A percentile compares a stretch with the other conserved stretches of the same genome.
These are phyloP conservation scores for Hyles vespertilio DNA, from an alignment of 1,140 invertebrate genomes.

Conservation along the genomic window DNA sequence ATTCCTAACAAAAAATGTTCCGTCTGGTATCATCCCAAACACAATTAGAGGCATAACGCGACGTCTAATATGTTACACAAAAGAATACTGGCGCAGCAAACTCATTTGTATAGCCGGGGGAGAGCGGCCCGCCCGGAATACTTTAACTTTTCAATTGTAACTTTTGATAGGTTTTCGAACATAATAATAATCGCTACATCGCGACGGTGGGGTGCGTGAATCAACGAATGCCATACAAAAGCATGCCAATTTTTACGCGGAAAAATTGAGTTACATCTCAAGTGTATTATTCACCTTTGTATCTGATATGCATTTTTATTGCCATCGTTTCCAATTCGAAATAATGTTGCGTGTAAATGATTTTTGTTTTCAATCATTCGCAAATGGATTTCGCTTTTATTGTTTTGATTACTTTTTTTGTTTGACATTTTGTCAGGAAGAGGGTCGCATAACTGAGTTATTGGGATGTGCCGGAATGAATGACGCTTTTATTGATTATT, in stretches of 20 bases:
- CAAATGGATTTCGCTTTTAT: too few relatives aligned
- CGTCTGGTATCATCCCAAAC: not conserved
- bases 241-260: conserved; percentile 70
- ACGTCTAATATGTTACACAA: conserved; percentile 42
- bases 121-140: conserved; percentile 63
- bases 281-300: conserved; percentile 55
- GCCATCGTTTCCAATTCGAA: conserved; percentile 19
- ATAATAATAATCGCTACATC: conserved; percentile 71
- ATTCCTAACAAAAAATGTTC: too few relatives aligned
- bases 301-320: conserved; percentile 22
- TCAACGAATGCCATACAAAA: conserved; percentile 64
- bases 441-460: too few relatives aligned
- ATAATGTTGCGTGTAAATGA: conserved; percentile 5
- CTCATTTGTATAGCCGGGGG: conserved; percentile 62
- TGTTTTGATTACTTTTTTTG: too few relatives aligned
- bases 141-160: conserved; percentile 76
- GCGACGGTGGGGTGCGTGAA: conserved; percentile 58
- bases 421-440: too few relatives aligned
- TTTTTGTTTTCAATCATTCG: not conserved
- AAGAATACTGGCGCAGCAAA: conserved; percentile 64
- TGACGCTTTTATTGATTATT: too few relatives aligned
- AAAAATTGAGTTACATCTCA: conserved; percentile 63
- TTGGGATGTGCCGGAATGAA: too few relatives aligned
- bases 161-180: conserved; percentile 74
- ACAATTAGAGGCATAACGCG: conserved; percentile 40